Evolutionary conservation across 2,888 invertebrate genomes (phyloP).

Genomic region (Platerodrilus igneus): DNA sequence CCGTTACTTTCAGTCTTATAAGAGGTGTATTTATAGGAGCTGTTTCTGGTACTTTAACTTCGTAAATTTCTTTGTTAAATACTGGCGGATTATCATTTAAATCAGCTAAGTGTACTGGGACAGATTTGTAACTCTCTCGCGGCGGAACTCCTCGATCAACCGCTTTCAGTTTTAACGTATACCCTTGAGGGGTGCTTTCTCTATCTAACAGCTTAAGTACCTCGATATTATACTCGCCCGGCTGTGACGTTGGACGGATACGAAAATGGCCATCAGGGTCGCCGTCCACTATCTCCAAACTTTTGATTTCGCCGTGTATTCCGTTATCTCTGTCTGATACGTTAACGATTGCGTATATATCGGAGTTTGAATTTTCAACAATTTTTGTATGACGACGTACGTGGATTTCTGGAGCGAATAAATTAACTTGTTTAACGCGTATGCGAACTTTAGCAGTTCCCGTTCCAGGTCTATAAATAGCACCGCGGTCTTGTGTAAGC

Average conservation of each 20-base stretch:
- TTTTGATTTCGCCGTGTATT: conserved; percentile 76
- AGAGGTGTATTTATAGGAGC: conserved; percentile 86
- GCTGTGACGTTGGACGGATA: conserved; percentile 59
- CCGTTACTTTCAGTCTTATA: conserved; percentile 79
- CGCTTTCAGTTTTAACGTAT: conserved; percentile 82
- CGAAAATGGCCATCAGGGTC: conserved; percentile 87
- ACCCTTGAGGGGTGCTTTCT: conserved; percentile 74
- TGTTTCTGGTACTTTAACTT: conserved; percentile 81
- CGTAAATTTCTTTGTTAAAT: conserved; percentile 81
- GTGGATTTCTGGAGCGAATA: conserved; percentile 79
- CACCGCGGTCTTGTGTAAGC: conserved; percentile 82
- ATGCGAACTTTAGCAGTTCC: conserved; percentile 66
- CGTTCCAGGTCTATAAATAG: conserved; percentile 54
- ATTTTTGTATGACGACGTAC: conserved; percentile 76
- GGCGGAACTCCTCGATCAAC: conserved; percentile 78
- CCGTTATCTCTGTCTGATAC: conserved; percentile 81
- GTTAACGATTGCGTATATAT: conserved; percentile 84
- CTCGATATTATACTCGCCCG: conserved; percentile 74
- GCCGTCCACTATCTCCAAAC: conserved; percentile 80
- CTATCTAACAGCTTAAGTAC: conserved; percentile 72
- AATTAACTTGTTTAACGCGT: conserved; percentile 76
- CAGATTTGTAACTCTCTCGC: conserved; percentile 70
- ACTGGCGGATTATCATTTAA: conserved; percentile 83
- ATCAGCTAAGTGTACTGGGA: conserved; percentile 77
- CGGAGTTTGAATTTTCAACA: conserved; percentile 73